Conservation (phyloP, 1,140 invertebrate species). For the Drosophila nigrodunni region DNA sequence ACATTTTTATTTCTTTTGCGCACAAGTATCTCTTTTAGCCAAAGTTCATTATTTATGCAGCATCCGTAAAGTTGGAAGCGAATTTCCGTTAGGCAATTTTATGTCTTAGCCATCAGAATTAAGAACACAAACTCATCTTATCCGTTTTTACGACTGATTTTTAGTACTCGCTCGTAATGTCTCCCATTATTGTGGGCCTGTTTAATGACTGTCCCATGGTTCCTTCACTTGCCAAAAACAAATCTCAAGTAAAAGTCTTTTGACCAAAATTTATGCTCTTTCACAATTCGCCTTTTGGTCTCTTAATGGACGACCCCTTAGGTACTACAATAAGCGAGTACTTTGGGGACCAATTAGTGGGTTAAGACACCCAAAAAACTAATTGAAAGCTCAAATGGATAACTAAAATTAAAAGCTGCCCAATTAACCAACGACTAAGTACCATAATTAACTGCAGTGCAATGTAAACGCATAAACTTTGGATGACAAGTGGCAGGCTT, state of each 20-base stretch:
- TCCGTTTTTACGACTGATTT: constrained; percentile 73
- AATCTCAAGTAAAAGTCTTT: constrained; percentile 7
- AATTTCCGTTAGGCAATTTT: constrained; percentile 24
- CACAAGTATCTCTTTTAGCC: background rate
- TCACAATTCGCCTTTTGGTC: constrained; percentile 60
- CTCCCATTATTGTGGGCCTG: constrained; percentile 64
- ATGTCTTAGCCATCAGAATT: constrained; percentile 37
- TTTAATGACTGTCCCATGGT: constrained; percentile 57
- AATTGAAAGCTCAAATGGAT: constrained; percentile 36
- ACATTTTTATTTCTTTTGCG: background rate
- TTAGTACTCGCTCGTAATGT: constrained; percentile 65
- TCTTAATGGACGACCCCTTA: constrained; percentile 51
- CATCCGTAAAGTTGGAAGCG: constrained; percentile 1
- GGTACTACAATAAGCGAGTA: constrained; percentile 28
- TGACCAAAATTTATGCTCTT: constrained; percentile 57
- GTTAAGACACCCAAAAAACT: constrained; percentile 28
- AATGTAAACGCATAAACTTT: background rate
- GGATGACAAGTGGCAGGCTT: background rate
- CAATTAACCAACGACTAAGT: constrained; percentile 25
- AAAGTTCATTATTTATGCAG: constrained; percentile 24
- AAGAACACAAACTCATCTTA: constrained; percentile 48
- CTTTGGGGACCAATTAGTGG: constrained; percentile 40
- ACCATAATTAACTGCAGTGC: constrained; percentile 6
- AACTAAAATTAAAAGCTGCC: constrained; percentile 15
- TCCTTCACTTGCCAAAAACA: constrained; percentile 9